Base-by-base conservation (phyloP, 2,888 invertebrate species). In the Phortica okadai region DNA sequence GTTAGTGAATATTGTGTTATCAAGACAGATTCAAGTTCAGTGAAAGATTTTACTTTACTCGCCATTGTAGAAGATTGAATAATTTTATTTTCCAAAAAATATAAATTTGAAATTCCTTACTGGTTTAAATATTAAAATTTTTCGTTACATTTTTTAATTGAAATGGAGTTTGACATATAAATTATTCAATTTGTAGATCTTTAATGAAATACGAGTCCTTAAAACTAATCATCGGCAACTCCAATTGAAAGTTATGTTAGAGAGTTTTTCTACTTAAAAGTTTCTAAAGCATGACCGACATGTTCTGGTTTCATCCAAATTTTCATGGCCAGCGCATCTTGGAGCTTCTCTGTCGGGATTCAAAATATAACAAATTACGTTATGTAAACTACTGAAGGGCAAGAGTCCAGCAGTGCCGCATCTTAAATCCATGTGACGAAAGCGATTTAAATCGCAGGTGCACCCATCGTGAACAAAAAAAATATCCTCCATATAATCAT, bases 391-490 rank as follows among this genome's bases (percentile, higher is more conserved):
- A 10, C 78, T 41, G 59, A 91, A 91, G n/a, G 84, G 82, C 33
- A 90, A 44, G 0, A 91, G 83, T 0, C 91, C 91, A 2, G 88
- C 88, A 0, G 91, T 91, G 5, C 91, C 91, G 11, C 81, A 78
- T n/a, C 76, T 84, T 0, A 91, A 80, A 79, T 91, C 90, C 73
- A 91, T 80, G 73, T 90, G 89, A 0, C 91, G 87, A 75, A 91
- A 90, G 11, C 91, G 88, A 75, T 89, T 83, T 16, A 91, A 79
- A 77, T 91, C 88, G 74, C 91, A 91, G 5, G 90, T 91, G 74
- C 91, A 91, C 7, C 91, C 91, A 77, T 91, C 89, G 42, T 89
- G 91, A 0, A 91, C 58, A 56, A 86, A 89, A 78, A 84, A 90
- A 2, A 73, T 45, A 54, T 79, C 74, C 1, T 77, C 50, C 4